phyloP scores from a whole-genome alignment of 2,797 vertebrate species.

The Aplochiton taeniatus region DNA sequence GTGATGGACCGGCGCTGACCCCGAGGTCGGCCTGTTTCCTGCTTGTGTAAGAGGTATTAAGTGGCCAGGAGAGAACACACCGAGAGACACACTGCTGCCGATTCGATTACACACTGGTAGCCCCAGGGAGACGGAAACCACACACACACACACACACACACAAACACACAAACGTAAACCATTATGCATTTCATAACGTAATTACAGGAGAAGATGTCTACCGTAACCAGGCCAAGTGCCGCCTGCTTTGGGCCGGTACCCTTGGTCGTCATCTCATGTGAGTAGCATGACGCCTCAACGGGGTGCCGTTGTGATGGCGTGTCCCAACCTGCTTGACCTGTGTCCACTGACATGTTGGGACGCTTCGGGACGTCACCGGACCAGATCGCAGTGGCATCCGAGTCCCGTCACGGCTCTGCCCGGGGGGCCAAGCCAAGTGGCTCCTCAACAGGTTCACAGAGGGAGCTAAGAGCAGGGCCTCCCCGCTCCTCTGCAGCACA shows the following conservation, averaged over 20 bases:
- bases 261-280: too few species aligned
- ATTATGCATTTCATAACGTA: background rate
- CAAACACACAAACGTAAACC: background rate
- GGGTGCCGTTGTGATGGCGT: too few species aligned
- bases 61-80: slow-evolving; percentile 23
- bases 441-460: too few species aligned
- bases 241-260: slow-evolving; percentile 2
- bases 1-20: slow-evolving; percentile 8
- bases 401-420: too few species aligned
- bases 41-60: slow-evolving; percentile 58
- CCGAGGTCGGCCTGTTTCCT: slow-evolving; percentile 31
- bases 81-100: slow-evolving; percentile 36
- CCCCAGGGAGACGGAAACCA: background rate
- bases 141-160: slow-evolving; percentile 5
- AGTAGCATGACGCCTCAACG: too few species aligned
- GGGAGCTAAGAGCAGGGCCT: too few species aligned
- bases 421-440: too few species aligned
- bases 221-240: background rate
- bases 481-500: too few species aligned
- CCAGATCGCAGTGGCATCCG: too few species aligned
- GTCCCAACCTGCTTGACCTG: too few species aligned
- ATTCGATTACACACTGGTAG: slow-evolving; percentile 35
- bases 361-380: too few species aligned
- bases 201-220: background rate
- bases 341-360: too few species aligned